Percentiles rank a stretch among this genome's conserved stretches.
Conservation (phyloP, 2,888 invertebrate species). For the Apodemia zela region DNA sequence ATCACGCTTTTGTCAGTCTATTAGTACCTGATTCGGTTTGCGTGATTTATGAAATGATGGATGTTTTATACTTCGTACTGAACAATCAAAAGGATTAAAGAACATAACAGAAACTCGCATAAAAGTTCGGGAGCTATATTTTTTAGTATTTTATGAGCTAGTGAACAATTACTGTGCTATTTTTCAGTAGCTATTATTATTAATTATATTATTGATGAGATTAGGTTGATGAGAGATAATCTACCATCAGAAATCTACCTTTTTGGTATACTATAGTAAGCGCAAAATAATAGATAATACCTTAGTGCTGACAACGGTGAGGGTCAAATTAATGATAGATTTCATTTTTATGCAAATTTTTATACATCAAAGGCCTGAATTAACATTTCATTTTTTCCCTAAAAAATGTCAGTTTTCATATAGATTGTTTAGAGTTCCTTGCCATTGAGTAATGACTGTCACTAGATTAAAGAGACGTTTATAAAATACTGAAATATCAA, state of each 20-base stretch:
- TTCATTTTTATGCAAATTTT: conserved; percentile 2
- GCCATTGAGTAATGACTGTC: too few relatives aligned
- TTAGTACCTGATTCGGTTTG: not conserved
- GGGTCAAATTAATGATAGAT: not conserved
- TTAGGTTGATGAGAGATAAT: too few relatives aligned
- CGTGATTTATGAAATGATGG: not conserved
- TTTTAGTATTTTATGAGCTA: not conserved
- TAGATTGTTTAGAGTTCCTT: too few relatives aligned
- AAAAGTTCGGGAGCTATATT: not conserved
- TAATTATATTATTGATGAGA: too few relatives aligned
- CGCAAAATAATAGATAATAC: not conserved
- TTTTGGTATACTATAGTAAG: too few relatives aligned
- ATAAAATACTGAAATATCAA: too few relatives aligned
- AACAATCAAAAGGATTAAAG: not conserved
- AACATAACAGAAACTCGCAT: not conserved
- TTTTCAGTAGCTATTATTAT: too few relatives aligned
- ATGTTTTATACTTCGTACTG: not conserved
- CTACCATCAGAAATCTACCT: too few relatives aligned
- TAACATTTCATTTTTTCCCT: not conserved
- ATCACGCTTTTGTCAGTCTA: not conserved
- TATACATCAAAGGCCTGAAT: not conserved
- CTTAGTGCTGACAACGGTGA: not conserved
- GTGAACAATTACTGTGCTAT: too few relatives aligned
- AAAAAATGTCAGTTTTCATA: not conserved
- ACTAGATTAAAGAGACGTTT: too few relatives aligned